A percentile compares a stretch with the other conserved stretches of the same genome.
Conservation (phyloP, 2,888 invertebrate genomes). For the Aelia acuminata region DNA sequence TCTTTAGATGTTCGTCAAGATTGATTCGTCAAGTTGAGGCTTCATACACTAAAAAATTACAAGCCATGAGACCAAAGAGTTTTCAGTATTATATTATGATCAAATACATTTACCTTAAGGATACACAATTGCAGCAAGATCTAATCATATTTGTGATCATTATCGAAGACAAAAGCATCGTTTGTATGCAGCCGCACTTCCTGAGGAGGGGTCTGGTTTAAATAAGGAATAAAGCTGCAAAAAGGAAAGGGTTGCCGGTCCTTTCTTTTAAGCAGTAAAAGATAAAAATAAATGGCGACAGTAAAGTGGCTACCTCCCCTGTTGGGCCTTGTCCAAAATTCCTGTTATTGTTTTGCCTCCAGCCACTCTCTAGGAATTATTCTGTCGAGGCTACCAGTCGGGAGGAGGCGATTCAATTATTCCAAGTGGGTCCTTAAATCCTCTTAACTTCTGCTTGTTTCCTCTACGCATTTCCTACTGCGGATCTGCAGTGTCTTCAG, state of each 20-base stretch:
- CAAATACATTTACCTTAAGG: too few relatives aligned
- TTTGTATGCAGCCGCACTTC: not conserved
- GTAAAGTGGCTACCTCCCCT: constrained; percentile 40
- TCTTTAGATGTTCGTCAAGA: too few relatives aligned
- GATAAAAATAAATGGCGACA: constrained; percentile 33
- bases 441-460: constrained; percentile 36
- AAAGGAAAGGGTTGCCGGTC: not conserved
- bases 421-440: constrained; percentile 45
- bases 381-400: not conserved
- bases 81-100: too few relatives aligned
- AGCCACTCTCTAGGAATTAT: constrained; percentile 35
- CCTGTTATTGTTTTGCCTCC: constrained; percentile 31
- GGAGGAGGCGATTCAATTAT: constrained; percentile 39
- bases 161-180: not conserved
- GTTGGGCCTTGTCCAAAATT: constrained; percentile 45
- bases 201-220: not conserved
- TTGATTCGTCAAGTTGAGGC: too few relatives aligned
- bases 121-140: too few relatives aligned
- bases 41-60: too few relatives aligned
- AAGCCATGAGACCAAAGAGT: too few relatives aligned
- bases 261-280: constrained; percentile 20
- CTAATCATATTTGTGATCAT: too few relatives aligned
- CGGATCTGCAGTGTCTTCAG: not conserved
- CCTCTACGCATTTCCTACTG: constrained; percentile 26
- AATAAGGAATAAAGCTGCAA: not conserved